Conservation (phyloP, 2,113 vertebrate genomes). For the Atherinomorus stipes region DNA sequence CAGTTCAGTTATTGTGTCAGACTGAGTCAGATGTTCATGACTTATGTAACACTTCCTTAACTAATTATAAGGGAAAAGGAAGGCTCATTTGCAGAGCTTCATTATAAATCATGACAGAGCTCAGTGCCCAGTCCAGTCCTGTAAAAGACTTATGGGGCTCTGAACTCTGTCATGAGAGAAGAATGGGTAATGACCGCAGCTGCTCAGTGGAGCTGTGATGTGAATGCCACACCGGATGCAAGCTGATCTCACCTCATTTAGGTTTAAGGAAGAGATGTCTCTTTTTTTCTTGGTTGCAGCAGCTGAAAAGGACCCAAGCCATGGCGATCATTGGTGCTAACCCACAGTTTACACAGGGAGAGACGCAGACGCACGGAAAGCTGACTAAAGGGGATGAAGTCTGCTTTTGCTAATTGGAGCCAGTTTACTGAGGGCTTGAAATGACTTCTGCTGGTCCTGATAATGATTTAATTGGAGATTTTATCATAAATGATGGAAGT, state of each 20-base stretch:
- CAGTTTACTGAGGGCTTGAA: slow-evolving; percentile 75
- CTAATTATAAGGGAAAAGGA: slow-evolving; percentile 49
- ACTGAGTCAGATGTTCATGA: slow-evolving; percentile 32
- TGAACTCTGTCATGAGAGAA: slow-evolving; percentile 1
- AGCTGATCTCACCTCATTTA: slow-evolving; percentile 47
- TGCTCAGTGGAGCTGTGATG: slow-evolving; percentile 36
- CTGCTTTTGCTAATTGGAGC: slow-evolving; percentile 75
- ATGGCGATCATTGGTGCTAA: slow-evolving; percentile 27
- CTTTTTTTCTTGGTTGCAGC: slow-evolving; percentile 4
- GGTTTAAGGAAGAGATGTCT: slow-evolving; percentile 30
- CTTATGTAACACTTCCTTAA: slow-evolving; percentile 63
- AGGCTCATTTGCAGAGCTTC: slow-evolving; percentile 40
- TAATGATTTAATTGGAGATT: slow-evolving; percentile 33
- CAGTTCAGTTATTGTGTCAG: slow-evolving; percentile 46
- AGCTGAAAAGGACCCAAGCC: slow-evolving; percentile 17
- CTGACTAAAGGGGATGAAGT: slow-evolving; percentile 59
- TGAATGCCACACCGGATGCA: slow-evolving; percentile 37
- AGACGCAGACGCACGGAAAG: background rate
- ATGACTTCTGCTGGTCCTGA: slow-evolving; percentile 76
- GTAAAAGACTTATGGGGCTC: slow-evolving; percentile 26
- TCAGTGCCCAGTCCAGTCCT: slow-evolving; percentile 32
- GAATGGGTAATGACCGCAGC: slow-evolving; percentile 45
- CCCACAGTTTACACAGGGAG: slow-evolving; percentile 28
- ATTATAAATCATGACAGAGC: slow-evolving; percentile 51
- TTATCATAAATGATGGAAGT: background rate